phyloP scores from a whole-genome alignment of 2,888 invertebrate genomes.

The Troides oblongomaculatus region DNA sequence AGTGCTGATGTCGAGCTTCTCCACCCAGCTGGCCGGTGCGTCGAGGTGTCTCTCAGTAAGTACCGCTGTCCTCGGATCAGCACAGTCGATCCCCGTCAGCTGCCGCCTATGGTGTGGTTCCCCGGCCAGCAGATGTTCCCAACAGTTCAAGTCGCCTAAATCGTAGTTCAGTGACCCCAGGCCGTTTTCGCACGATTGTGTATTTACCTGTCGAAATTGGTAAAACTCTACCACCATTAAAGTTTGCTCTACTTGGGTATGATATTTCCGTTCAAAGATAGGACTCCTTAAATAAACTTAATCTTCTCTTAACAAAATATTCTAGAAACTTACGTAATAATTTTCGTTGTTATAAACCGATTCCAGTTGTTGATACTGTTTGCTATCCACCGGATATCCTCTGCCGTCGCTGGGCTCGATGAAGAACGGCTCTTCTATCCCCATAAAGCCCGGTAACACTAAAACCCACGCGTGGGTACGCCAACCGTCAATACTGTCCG shows the following conservation, averaged over 20 bases:
- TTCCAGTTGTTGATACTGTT: conserved; percentile 88
- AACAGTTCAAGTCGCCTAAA: conserved; percentile 78
- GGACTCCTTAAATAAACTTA: too few relatives aligned
- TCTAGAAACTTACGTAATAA: conserved; percentile 82
- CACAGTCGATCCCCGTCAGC: conserved; percentile 72
- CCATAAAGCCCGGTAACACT: conserved; percentile 80
- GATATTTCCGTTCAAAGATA: too few relatives aligned
- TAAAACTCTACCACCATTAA: too few relatives aligned
- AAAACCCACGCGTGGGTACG: conserved; percentile 93
- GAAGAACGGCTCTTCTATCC: conserved; percentile 84
- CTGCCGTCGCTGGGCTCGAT: conserved; percentile 92
- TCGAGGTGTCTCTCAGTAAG: conserved; percentile 86
- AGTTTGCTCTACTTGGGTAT: too few relatives aligned
- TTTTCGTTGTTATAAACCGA: conserved; percentile 92
- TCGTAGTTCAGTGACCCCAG: conserved; percentile 82
- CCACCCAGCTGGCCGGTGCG: conserved; percentile 88
- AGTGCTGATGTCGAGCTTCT: conserved; percentile 81
- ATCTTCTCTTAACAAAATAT: neutral
- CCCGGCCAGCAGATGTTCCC: conserved; percentile 88
- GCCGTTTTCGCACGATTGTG: conserved; percentile 78
- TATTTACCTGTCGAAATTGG: conserved; percentile 53
- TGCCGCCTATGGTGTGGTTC: conserved; percentile 81
- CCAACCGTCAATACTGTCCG: conserved; percentile 83
- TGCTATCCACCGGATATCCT: conserved; percentile 75
- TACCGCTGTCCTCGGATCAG: conserved; percentile 63